Evolutionary conservation across 2,797 vertebrate genomes (phyloP).

Genomic region (Spinus pinus): DNA sequence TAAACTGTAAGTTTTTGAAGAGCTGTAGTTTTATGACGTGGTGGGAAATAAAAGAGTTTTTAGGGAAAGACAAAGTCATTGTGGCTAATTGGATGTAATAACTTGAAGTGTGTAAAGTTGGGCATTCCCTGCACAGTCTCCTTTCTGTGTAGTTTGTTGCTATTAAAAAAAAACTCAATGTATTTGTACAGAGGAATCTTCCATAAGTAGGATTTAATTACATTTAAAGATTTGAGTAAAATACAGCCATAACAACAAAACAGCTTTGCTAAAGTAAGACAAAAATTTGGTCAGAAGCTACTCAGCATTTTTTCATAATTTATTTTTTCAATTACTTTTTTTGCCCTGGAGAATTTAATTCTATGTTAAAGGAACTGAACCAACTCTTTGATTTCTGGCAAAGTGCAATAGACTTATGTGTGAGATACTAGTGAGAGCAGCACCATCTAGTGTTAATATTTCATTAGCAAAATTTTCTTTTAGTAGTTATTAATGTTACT

Average conservation of each 20-base stretch:
- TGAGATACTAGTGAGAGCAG: constrained; percentile 40
- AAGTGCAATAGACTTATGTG: background rate
- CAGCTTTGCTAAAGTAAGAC: background rate
- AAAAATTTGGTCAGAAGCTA: background rate
- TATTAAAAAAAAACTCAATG: background rate
- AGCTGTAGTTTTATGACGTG: background rate
- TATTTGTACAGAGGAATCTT: background rate
- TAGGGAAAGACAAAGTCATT: background rate
- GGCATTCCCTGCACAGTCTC: background rate
- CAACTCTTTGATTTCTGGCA: background rate
- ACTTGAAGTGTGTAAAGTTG: background rate
- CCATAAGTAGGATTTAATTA: background rate
- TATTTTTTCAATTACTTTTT: background rate
- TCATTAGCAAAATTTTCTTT: background rate
- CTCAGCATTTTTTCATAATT: background rate
- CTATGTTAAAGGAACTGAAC: background rate
- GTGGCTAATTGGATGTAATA: background rate
- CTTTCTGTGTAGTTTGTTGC: background rate
- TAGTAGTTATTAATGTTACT: background rate
- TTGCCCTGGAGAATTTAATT: background rate
- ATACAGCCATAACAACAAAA: background rate
- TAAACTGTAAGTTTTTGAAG: background rate
- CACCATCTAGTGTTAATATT: constrained; percentile 75
- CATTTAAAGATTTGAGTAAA: background rate
- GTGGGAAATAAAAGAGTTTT: background rate